Evolutionary conservation across 2,797 vertebrate species (phyloP).

Genomic region (Leuciscus waleckii): DNA sequence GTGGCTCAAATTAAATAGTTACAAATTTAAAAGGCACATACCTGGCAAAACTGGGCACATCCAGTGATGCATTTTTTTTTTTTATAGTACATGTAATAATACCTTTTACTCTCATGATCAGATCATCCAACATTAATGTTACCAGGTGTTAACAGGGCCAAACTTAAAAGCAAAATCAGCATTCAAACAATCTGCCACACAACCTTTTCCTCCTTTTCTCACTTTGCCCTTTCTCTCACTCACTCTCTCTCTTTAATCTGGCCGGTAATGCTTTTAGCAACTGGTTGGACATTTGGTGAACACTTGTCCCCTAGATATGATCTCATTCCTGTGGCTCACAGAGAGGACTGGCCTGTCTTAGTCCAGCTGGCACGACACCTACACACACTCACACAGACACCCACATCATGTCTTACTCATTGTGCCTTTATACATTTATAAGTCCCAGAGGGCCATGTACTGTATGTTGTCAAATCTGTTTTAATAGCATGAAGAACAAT

Average conservation of each 20-base stretch:
- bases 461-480: neutral
- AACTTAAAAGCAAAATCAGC: neutral
- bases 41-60: neutral
- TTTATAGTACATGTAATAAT: no score
- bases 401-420: constrained; percentile 17
- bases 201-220: neutral
- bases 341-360: constrained; percentile 42
- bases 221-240: neutral
- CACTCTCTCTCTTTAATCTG: constrained; percentile 28
- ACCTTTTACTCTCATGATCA: neutral
- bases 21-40: no score
- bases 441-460: neutral
- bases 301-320: constrained; percentile 62
- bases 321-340: constrained; percentile 59
- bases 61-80: neutral
- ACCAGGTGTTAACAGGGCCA: neutral
- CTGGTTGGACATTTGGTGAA: constrained; percentile 66
- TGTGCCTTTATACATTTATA: neutral
- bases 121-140: neutral
- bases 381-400: constrained; percentile 26
- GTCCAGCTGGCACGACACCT: constrained; percentile 59
- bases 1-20: no score
- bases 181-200: constrained; percentile 4
- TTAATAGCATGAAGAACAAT: neutral
- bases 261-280: constrained; percentile 30